phyloP scores from a whole-genome alignment of 2,888 invertebrate species.

The Drosophila hamatofila region DNA sequence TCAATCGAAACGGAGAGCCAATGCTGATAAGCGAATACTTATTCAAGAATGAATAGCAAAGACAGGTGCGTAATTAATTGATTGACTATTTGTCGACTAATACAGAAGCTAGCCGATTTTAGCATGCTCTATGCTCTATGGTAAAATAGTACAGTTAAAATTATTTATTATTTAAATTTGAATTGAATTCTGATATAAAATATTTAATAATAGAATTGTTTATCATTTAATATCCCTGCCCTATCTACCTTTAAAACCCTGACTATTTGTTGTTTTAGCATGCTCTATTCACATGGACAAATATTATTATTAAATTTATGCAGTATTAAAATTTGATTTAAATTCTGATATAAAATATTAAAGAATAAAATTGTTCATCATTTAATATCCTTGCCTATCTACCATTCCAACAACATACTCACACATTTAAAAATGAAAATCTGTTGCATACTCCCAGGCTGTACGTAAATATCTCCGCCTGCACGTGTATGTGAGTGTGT shows the following conservation, averaged over 20 bases:
- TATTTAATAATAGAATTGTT: not conserved
- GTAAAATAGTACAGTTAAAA: too few species aligned
- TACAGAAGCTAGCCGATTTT: not conserved
- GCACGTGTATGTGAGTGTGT: not conserved
- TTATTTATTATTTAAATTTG: too few species aligned
- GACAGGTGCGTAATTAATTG: conserved; percentile 1
- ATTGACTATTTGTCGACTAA: conserved; percentile 4
- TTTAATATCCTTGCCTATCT: too few species aligned
- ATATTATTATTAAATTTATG: too few species aligned
- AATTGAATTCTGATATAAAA: too few species aligned
- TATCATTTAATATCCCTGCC: too few species aligned
- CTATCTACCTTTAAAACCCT: too few species aligned
- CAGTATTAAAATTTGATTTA: not conserved
- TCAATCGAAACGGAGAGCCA: not conserved
- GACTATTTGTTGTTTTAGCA: too few species aligned
- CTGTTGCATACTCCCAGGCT: conserved; percentile 66
- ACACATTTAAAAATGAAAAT: conserved; percentile 34
- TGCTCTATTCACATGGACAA: too few species aligned
- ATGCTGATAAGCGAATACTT: conserved; percentile 13
- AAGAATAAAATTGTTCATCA: not conserved
- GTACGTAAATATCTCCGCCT: conserved; percentile 36
- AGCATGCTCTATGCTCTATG: too few species aligned
- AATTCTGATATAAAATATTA: not conserved
- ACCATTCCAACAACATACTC: not conserved
- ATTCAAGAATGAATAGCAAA: not conserved